Evolutionary conservation across 1,140 invertebrate genomes (phyloP).

Genomic region (Microvelia longipes): DNA sequence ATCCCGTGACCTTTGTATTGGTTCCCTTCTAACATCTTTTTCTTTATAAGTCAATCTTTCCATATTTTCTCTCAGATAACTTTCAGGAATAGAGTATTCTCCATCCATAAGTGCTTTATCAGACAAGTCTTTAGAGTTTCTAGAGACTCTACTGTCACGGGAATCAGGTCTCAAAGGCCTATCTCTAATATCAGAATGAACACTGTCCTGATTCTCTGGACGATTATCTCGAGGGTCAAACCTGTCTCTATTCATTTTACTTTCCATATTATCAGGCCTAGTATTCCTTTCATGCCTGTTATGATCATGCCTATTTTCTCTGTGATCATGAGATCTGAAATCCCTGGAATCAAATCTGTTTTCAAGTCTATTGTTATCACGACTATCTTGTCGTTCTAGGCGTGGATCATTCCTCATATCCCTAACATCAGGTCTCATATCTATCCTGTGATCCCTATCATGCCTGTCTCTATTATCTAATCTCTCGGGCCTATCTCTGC

Average conservation of each 20-base stretch:
- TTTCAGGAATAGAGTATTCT: not conserved
- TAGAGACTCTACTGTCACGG: slow-evolving; percentile 31
- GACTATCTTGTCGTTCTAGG: not conserved
- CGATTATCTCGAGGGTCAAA: not conserved
- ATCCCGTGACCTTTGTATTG: not conserved
- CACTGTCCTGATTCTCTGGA: not conserved
- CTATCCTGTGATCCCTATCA: not conserved
- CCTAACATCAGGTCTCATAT: not conserved
- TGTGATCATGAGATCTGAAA: not conserved
- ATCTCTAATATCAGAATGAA: slow-evolving; percentile 5
- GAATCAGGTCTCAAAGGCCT: slow-evolving; percentile 37
- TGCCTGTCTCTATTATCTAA: slow-evolving; percentile 29
- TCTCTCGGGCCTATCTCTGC: slow-evolving; percentile 38
- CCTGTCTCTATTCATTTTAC: not conserved
- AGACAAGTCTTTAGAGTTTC: slow-evolving; percentile 32
- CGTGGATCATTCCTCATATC: not conserved
- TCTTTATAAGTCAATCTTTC: not conserved
- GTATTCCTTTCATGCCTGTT: not conserved
- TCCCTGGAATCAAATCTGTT: slow-evolving; percentile 3
- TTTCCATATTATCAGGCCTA: not conserved
- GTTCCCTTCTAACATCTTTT: not conserved
- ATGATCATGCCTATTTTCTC: not conserved
- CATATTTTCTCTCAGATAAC: not conserved
- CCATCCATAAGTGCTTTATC: not conserved
- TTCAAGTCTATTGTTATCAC: not conserved